Percentiles rank a stretch among this genome's conserved stretches.
phyloP scores from a whole-genome alignment of 1,140 invertebrate genomes.

The Brachionus plicatilis region DNA sequence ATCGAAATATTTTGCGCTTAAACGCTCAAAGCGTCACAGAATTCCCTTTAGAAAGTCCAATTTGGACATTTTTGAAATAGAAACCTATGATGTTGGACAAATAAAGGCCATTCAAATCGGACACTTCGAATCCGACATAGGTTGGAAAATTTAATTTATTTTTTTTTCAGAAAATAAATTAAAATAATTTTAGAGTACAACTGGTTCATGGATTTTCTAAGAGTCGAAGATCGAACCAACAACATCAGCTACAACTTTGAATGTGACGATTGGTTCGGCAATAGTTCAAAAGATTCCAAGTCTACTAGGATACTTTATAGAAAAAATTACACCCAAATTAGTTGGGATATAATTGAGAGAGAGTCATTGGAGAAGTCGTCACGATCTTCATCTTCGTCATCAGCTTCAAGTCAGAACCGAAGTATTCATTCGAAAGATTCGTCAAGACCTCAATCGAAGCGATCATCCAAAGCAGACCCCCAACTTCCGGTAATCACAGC shows the following conservation, averaged over 20 bases:
- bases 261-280: slow-evolving; percentile 16
- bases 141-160: background rate
- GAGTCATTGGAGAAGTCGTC: background rate
- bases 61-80: slow-evolving; percentile 27
- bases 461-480: background rate
- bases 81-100: slow-evolving; percentile 13
- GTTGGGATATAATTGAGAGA: background rate
- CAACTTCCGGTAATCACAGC: background rate
- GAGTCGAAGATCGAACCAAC: slow-evolving; percentile 20
- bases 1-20: background rate
- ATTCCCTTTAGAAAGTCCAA: slow-evolving; percentile 7
- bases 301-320: background rate
- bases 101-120: slow-evolving; percentile 34
- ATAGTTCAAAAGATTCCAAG: background rate
- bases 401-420: background rate
- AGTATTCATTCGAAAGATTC: background rate
- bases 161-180: background rate
- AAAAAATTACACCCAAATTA: slow-evolving; percentile 34
- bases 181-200: background rate
- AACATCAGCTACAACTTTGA: slow-evolving; percentile 35
- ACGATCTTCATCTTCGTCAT: background rate
- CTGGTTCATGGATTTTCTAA: slow-evolving; percentile 39
- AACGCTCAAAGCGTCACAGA: background rate
- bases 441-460: background rate
- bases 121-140: slow-evolving; percentile 17